Evolutionary conservation across 2,797 vertebrate species (phyloP).

Genomic region (Orientallactaga sibirica): DNA sequence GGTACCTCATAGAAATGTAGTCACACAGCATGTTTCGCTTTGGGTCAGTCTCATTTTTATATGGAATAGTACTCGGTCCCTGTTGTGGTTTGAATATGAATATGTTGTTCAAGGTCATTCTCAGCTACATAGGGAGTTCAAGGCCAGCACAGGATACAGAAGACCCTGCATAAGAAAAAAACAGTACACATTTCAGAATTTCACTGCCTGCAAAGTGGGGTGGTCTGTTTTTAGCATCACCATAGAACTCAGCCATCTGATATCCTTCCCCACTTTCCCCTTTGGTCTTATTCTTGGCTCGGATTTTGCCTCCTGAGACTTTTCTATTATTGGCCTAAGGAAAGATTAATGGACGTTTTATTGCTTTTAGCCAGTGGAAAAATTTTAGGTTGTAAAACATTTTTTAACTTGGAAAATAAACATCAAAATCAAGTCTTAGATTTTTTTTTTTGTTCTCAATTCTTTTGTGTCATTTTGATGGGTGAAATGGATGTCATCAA

Average conservation of each 20-base stretch:
- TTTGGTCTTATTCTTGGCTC: constrained; percentile 76
- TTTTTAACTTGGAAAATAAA: constrained; percentile 84
- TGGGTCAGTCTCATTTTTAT: too few species aligned
- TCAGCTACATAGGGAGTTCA: neutral
- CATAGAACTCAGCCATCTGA: constrained; percentile 73
- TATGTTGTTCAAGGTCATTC: neutral
- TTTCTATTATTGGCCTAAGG: constrained; percentile 81
- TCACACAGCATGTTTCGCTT: neutral
- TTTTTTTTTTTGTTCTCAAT: constrained; percentile 62
- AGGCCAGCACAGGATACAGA: neutral
- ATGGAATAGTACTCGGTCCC: too few species aligned
- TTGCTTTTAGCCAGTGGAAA: constrained; percentile 83
- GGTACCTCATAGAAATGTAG: neutral
- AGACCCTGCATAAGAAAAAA: constrained; percentile 19
- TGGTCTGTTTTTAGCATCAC: constrained; percentile 75
- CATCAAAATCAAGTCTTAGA: constrained; percentile 82
- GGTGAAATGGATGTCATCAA: constrained; percentile 15
- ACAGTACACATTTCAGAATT: constrained; percentile 82
- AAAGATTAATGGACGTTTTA: constrained; percentile 74
- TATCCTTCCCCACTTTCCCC: constrained; percentile 54
- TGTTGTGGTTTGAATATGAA: too few species aligned
- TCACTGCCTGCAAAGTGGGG: constrained; percentile 71
- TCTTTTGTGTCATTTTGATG: constrained; percentile 28
- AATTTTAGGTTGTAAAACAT: constrained; percentile 74
- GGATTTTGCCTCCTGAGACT: constrained; percentile 63